Percentiles rank a stretch among this genome's conserved stretches.
Conservation (phyloP, 2,113 vertebrate species). For the Rhinopomastus cyanomelas region DNA sequence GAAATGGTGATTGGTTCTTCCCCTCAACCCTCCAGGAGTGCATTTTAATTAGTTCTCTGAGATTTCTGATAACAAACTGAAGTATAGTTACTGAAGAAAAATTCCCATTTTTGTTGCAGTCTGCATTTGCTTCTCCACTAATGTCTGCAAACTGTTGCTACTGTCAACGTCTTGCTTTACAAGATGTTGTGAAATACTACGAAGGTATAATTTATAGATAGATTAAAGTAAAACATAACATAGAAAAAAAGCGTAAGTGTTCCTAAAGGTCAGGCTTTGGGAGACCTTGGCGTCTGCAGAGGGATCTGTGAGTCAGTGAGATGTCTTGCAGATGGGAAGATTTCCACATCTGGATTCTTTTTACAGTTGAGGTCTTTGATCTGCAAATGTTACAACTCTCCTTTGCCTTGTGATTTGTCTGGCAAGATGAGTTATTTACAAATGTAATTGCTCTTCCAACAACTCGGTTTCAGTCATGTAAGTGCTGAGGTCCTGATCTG, state of each 20-base stretch:
- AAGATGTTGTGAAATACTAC: background rate
- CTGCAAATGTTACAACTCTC: conserved; percentile 45
- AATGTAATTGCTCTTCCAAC: conserved; percentile 26
- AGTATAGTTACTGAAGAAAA: background rate
- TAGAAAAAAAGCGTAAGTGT: background rate
- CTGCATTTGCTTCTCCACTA: background rate
- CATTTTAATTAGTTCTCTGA: conserved; percentile 55
- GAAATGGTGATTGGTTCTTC: conserved; percentile 33
- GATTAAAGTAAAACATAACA: background rate
- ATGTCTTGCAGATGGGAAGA: conserved; percentile 14
- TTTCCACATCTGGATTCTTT: conserved; percentile 55
- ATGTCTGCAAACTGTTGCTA: background rate
- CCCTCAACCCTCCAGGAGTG: conserved; percentile 3
- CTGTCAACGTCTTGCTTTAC: background rate
- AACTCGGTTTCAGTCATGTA: background rate
- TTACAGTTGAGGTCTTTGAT: conserved; percentile 16
- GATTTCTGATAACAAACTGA: conserved; percentile 28
- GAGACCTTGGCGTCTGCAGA: background rate
- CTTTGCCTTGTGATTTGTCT: conserved; percentile 51
- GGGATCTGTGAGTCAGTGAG: background rate
- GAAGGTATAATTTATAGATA: background rate
- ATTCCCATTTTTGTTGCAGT: background rate
- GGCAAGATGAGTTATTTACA: conserved; percentile 55
- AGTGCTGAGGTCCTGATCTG: conserved; percentile 38
- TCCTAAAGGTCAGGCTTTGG: background rate